Evolutionary conservation across 2,888 invertebrate species (phyloP), one percentile per base, ranked within the genome.

Genomic region (Taenaris catops): DNA sequence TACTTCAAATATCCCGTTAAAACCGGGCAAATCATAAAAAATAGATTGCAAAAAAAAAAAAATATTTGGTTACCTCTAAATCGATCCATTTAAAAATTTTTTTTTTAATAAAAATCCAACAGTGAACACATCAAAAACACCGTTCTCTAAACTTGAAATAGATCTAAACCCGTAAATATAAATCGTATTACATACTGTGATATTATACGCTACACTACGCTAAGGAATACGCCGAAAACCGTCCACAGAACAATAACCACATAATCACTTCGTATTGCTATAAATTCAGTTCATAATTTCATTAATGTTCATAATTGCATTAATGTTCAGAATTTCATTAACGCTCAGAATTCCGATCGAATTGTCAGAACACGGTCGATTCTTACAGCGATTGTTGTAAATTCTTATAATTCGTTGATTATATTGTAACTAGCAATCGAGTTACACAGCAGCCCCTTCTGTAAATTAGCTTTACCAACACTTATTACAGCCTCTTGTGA

Each of bases 141-240:
- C 70, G 67, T 65, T 50, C 63, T 65, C 70, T 72, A 74, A 3
- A 67, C 63, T 69, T 62, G 67, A 70, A 76, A 68, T 74, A 80
- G 63, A 73, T 65, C 79, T 84, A 86, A 70, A 84, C 84, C 84
- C 84, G 84, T 84, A 83, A 71, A 70, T 67, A 50, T 52, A 58
- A 60, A 61, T 54, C 54, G 67, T 72, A 70, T 70, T 61, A 68
- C 59, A 71, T 73, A 71, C 67, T 67, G 67, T 65, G 66, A 61
- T 55, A 62, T 51, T 45, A 34, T 37, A 46, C 38, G 46, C 49
- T 48, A 51, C 46, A 41, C 59, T 58, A 58, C 38, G 24, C 49
- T 46, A 50, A 26, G 23, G 33, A 38, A 46, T 55, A 50, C 45
- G 39, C n/a, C 46, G 34, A 49, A 51, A 48, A 50, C 48, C 48